Base-by-base conservation (phyloP, 2,113 vertebrate genomes). In the Condylura cristata region DNA sequence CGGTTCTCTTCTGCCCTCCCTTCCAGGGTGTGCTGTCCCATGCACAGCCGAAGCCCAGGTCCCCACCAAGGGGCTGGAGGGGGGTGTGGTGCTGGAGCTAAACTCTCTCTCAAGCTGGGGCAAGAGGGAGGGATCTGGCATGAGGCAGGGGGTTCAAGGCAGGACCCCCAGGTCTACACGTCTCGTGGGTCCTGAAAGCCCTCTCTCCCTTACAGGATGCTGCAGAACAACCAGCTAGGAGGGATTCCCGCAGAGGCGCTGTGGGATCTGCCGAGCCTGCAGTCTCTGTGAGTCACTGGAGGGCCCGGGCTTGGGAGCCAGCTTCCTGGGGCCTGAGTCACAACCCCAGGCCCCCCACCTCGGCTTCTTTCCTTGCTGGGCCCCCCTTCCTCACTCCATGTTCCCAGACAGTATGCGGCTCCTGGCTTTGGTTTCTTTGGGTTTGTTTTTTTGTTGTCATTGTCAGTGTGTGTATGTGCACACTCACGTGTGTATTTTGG, bases 211-310 rank as follows among this genome's bases (percentile, higher is more conserved):
- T 98, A 61, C 95, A 99, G 99, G 98, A 99, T 99, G 99, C 97
- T 99, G 72, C 99, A 99, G 97, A 99, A 99, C 97, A 99, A 99
- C 98, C 99, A 99, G 91, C 98, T 99, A 95, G 98, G 98, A 95
- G 95, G 98, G 87, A 98, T 99, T 97, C 99, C 99, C 17, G 98
- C 98, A 41, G 99, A 99, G 97, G 98, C 98, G 63, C 98, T 99
- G 95, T 98, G 99, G 98, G 99, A 99, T 96, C 98, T 99, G 94
- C 99, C 99, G 92, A 99, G 99, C 97, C 99, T 99, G 84, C 98
- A 99, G 89, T 99, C 99, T 82, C 98, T 99, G 99, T 99, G 98
- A 99, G 99, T 98, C 93, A 94, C 96, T 89, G 94, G 46, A 86
- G 70, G 96, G 85, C 80, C 87, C 46, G 83, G 68, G 53, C 81